Conservation (phyloP, 92 coral and sea anemone genomes). For the Chrysogorgia sp. region DNA sequence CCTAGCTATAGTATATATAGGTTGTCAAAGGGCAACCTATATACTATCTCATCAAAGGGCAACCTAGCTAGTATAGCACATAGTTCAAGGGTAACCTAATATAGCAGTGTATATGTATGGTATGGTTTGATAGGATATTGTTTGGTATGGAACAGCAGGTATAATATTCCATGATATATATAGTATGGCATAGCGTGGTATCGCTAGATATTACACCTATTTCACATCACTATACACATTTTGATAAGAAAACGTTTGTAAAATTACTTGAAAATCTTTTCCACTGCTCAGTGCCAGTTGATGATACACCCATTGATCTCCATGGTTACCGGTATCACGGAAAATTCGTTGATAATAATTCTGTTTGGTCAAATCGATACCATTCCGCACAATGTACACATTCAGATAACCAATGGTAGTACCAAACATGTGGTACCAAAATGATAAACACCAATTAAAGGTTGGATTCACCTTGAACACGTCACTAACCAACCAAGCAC, state of each 20-base stretch:
- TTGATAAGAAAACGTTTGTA: neutral
- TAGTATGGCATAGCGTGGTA: too few relatives aligned
- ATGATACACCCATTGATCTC: constrained; percentile 76
- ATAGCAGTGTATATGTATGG: too few relatives aligned
- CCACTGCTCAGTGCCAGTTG: constrained; percentile 76
- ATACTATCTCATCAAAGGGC: too few relatives aligned
- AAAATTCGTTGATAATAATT: constrained; percentile 33
- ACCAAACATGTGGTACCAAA: constrained; percentile 97
- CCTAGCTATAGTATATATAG: too few relatives aligned
- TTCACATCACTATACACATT: too few relatives aligned
- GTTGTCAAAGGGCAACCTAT: too few relatives aligned
- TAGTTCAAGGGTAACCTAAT: too few relatives aligned
- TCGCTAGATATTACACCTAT: too few relatives aligned
- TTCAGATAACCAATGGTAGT: constrained; percentile 74
- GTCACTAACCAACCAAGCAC: constrained; percentile 80
- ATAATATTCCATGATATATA: too few relatives aligned
- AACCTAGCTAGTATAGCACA: too few relatives aligned
- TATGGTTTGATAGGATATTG: too few relatives aligned
- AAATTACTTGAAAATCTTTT: constrained; percentile 80
- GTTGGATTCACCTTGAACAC: constrained; percentile 68
- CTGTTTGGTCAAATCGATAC: constrained; percentile 44
- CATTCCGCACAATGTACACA: constrained; percentile 48
- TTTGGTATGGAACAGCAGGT: too few relatives aligned
- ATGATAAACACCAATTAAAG: constrained; percentile 78
- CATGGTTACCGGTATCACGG: constrained; percentile 69